Percentiles rank a stretch among this genome's conserved stretches.
phyloP scores from a whole-genome alignment of 2,113 vertebrate genomes.

The Syrmaticus mikado region DNA sequence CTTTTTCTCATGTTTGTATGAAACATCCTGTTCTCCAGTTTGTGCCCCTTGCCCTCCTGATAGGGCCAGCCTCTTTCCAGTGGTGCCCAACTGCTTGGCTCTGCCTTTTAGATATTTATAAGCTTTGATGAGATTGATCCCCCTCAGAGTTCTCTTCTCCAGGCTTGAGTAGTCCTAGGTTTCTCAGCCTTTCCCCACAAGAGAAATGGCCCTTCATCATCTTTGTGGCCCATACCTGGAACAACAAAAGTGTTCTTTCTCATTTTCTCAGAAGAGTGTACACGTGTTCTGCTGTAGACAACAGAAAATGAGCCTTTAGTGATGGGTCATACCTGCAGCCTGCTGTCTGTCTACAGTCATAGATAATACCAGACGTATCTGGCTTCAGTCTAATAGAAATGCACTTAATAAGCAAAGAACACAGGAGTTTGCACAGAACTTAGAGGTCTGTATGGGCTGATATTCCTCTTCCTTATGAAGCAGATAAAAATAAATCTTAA shows the following conservation, averaged over 20 bases:
- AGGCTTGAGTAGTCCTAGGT: too few species aligned
- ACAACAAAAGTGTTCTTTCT: neutral
- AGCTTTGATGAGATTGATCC: too few species aligned
- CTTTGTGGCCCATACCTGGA: neutral
- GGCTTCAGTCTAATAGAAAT: neutral
- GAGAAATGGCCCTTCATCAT: too few species aligned
- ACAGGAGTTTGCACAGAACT: neutral
- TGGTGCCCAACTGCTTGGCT: too few species aligned
- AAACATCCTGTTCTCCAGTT: too few species aligned
- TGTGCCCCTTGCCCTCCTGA: too few species aligned
- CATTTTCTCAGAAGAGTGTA: neutral
- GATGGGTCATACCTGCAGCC: neutral
- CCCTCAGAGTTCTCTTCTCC: too few species aligned
- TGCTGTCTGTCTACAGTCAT: neutral
- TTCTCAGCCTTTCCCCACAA: too few species aligned
- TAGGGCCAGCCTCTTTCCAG: too few species aligned
- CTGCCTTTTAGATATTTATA: too few species aligned
- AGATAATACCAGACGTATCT: neutral
- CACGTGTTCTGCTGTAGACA: neutral
- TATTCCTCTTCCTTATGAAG: neutral
- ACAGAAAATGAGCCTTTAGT: neutral
- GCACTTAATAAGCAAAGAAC: neutral
- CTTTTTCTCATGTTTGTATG: too few species aligned
- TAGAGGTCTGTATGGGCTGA: neutral
- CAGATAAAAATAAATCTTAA: neutral